Conservation (phyloP, 2,888 invertebrate species). For the Ethmia dodecea region DNA sequence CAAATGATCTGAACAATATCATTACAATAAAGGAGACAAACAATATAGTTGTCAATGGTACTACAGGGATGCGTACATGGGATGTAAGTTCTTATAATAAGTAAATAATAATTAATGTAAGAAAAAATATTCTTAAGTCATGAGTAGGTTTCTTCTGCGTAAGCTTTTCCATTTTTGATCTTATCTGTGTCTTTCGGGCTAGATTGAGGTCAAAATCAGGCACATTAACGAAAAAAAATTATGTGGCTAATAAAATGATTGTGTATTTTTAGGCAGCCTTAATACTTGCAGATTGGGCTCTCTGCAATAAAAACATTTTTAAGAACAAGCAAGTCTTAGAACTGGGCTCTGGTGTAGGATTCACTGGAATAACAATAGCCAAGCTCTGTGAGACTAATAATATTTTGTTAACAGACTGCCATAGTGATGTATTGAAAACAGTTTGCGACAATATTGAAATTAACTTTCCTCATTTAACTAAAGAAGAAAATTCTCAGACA, state of each 20-base stretch:
- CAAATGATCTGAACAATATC: conserved; percentile 39
- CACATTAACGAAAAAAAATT: too few species aligned
- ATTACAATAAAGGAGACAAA: conserved; percentile 83
- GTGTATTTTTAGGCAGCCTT: conserved; percentile 79
- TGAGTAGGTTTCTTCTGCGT: too few species aligned
- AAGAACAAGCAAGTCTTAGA: conserved; percentile 80
- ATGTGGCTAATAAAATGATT: too few species aligned
- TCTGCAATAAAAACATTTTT: conserved; percentile 72
- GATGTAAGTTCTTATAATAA: conserved; percentile 81
- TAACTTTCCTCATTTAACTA: conserved; percentile 62
- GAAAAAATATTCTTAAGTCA: too few species aligned
- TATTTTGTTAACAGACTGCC: conserved; percentile 83
- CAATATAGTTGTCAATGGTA: conserved; percentile 85
- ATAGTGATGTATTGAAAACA: conserved; percentile 79
- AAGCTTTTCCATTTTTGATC: too few species aligned
- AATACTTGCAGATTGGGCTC: conserved; percentile 84
- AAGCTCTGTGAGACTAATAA: conserved; percentile 71
- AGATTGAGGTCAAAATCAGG: too few species aligned
- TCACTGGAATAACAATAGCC: conserved; percentile 81
- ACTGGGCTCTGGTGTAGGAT: conserved; percentile 87
- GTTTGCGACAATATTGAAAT: conserved; percentile 79
- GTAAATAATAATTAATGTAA: too few species aligned
- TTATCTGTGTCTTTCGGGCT: too few species aligned
- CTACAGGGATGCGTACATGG: conserved; percentile 89
- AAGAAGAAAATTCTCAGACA: conserved; percentile 14